phyloP scores from a whole-genome alignment of 2,797 vertebrate genomes.

The Melopsittacus undulatus region DNA sequence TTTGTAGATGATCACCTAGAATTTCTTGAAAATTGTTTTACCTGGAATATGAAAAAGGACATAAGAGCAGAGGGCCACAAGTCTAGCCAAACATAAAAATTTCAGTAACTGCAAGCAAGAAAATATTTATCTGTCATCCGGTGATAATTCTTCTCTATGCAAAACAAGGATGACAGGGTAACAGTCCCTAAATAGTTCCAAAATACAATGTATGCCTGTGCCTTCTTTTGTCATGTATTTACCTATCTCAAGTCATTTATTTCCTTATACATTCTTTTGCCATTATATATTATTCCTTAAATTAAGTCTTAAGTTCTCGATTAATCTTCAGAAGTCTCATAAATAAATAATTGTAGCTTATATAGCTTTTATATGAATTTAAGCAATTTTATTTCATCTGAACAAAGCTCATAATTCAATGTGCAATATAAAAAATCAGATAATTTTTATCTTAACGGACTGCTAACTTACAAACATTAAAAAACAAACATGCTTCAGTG shows the following conservation, averaged over 20 bases:
- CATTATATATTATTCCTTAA: not conserved
- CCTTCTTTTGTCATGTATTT: not conserved
- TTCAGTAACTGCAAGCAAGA: not conserved
- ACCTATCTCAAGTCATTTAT: not conserved
- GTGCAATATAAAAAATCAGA: constrained; percentile 23
- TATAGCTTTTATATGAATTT: not conserved
- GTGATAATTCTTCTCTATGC: not conserved
- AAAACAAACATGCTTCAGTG: constrained; percentile 19
- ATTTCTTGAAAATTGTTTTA: not conserved
- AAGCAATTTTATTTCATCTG: constrained; percentile 8
- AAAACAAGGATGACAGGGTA: not conserved
- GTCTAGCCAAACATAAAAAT: not conserved
- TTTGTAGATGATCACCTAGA: not conserved
- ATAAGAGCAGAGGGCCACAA: not conserved
- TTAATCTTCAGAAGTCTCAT: not conserved
- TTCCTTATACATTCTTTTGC: not conserved
- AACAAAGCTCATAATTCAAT: constrained; percentile 13
- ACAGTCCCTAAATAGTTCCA: not conserved
- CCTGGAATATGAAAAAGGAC: not conserved
- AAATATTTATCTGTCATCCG: not conserved
- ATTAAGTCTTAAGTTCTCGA: not conserved
- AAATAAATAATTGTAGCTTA: not conserved
- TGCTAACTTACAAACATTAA: not conserved
- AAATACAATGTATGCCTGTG: not conserved
- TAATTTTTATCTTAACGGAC: constrained; percentile 11